phyloP scores from a whole-genome alignment of 2,797 vertebrate species.

The Staurois parvus region DNA sequence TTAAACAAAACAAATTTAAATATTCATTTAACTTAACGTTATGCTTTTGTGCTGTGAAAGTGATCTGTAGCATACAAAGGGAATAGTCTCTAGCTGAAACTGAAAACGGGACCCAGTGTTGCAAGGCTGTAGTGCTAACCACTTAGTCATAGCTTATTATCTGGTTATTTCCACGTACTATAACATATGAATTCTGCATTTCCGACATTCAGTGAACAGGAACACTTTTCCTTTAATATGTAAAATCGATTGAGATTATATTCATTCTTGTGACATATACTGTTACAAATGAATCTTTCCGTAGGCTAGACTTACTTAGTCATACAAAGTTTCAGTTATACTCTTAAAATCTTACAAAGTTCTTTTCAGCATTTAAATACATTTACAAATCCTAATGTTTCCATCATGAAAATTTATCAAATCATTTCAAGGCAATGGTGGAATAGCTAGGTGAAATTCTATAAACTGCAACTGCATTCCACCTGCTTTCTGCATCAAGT shows the following conservation, averaged over 20 bases:
- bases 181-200: not conserved
- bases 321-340: not conserved
- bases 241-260: not conserved
- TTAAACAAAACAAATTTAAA: not conserved
- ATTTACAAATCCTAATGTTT: conserved; percentile 36
- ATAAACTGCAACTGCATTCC: conserved; percentile 24
- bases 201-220: not conserved
- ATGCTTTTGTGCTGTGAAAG: too few relatives aligned
- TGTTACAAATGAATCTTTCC: not conserved
- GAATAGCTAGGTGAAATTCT: conserved; percentile 32
- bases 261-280: conserved; percentile 8
- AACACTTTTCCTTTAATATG: not conserved
- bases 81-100: not conserved
- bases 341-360: not conserved
- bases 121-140: not conserved
- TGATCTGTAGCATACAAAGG: not conserved
- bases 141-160: not conserved
- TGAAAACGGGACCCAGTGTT: not conserved
- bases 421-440: conserved; percentile 26
- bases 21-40: not conserved
- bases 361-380: conserved; percentile 27
- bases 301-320: not conserved
- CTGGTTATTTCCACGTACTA: not conserved
- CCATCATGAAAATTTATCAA: conserved; percentile 44
- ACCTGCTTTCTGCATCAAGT: conserved; percentile 42